phyloP scores from a whole-genome alignment of 2,113 vertebrate genomes.

The Semnornis frantzii region DNA sequence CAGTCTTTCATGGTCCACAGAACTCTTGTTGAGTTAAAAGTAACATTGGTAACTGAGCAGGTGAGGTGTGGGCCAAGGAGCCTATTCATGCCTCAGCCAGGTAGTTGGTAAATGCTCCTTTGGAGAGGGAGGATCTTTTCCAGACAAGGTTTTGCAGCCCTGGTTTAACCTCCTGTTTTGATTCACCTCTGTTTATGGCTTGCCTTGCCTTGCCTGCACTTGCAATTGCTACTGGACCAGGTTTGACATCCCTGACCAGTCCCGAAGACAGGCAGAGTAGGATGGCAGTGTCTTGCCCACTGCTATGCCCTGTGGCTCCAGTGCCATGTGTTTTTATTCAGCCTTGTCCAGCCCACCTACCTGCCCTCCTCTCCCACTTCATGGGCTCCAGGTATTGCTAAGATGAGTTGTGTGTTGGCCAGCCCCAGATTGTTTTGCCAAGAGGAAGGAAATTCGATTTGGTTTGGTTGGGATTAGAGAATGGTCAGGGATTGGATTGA shows the following conservation, averaged over 20 bases:
- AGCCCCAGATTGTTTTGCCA: not conserved
- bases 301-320: not conserved
- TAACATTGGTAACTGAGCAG: not conserved
- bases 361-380: not conserved
- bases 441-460: slow-evolving; percentile 3
- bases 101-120: not conserved
- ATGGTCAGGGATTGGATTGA: no score
- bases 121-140: not conserved
- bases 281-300: no score
- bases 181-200: not conserved
- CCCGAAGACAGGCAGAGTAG: not conserved
- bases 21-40: not conserved
- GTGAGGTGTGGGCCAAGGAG: not conserved
- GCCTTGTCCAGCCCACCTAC: not conserved
- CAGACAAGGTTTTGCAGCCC: not conserved
- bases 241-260: not conserved
- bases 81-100: not conserved
- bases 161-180: not conserved
- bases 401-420: not conserved
- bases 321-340: not conserved
- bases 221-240: not conserved
- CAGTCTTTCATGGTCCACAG: not conserved
- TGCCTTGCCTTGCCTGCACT: not conserved
- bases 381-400: not conserved
- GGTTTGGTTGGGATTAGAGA: no score